Conservation (phyloP, 2,888 invertebrate genomes). For the Adelognathus sp. region DNA sequence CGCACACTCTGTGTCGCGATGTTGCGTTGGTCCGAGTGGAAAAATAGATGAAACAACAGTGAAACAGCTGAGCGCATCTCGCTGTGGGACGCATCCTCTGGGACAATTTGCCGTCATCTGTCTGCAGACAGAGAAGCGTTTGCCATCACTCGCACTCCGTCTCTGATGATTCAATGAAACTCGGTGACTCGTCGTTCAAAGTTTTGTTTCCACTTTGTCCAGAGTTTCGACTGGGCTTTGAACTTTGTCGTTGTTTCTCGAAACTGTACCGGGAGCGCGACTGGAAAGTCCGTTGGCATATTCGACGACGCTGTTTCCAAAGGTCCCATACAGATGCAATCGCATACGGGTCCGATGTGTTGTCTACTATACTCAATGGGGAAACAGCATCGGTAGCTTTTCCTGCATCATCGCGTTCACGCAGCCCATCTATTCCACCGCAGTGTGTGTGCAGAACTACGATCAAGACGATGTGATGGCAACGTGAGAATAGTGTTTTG, state of each 20-base stretch:
- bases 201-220: slow-evolving; percentile 8
- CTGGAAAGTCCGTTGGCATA: background rate
- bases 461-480: background rate
- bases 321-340: background rate
- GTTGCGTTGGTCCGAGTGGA: background rate
- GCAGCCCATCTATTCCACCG: background rate
- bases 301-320: background rate
- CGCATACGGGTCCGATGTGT: background rate
- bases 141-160: background rate
- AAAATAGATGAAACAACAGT: background rate
- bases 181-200: slow-evolving; percentile 16
- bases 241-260: background rate
- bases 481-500: background rate
- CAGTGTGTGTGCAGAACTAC: background rate
- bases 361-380: background rate
- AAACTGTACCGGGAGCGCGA: slow-evolving; percentile 8
- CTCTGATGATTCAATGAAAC: background rate
- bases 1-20: background rate
- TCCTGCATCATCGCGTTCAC: background rate
- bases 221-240: background rate
- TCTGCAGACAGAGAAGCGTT: background rate
- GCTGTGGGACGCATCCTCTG: background rate
- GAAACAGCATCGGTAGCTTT: background rate
- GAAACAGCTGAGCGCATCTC: background rate
- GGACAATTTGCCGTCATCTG: slow-evolving; percentile 18